A percentile compares a stretch with the other conserved stretches of the same genome.
phyloP scores from a whole-genome alignment of 1,140 invertebrate species.

The Solenopsis invicta region DNA sequence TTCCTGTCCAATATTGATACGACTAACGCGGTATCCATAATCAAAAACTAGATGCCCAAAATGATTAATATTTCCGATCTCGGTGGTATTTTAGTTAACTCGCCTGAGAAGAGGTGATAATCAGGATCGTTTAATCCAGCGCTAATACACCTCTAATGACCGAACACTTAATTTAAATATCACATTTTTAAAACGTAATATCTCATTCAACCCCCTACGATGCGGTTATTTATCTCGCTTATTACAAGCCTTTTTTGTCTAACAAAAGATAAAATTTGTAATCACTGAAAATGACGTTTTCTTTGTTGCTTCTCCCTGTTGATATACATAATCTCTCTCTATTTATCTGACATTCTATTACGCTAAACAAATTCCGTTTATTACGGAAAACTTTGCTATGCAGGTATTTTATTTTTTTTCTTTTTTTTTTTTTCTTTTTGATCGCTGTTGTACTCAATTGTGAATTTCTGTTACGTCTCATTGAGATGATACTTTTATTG shows the following conservation, averaged over 20 bases:
- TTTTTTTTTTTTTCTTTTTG: background rate
- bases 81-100: conserved; percentile 55
- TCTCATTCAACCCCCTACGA: background rate
- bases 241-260: background rate
- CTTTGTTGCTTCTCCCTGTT: background rate
- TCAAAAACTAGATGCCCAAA: conserved; percentile 53
- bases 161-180: background rate
- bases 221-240: background rate
- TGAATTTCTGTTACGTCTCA: background rate
- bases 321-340: background rate
- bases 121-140: conserved; percentile 10
- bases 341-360: background rate
- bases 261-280: conserved; percentile 1
- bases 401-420: background rate
- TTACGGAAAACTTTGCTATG: background rate
- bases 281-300: background rate
- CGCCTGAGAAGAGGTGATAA: background rate
- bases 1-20: conserved; percentile 54
- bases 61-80: conserved; percentile 48
- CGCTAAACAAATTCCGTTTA: background rate
- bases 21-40: conserved; percentile 45
- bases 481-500: background rate
- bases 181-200: background rate
- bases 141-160: conserved; percentile 14
- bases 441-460: background rate